phyloP scores from a whole-genome alignment of 2,113 vertebrate species.

The Ceyx melanurus region DNA sequence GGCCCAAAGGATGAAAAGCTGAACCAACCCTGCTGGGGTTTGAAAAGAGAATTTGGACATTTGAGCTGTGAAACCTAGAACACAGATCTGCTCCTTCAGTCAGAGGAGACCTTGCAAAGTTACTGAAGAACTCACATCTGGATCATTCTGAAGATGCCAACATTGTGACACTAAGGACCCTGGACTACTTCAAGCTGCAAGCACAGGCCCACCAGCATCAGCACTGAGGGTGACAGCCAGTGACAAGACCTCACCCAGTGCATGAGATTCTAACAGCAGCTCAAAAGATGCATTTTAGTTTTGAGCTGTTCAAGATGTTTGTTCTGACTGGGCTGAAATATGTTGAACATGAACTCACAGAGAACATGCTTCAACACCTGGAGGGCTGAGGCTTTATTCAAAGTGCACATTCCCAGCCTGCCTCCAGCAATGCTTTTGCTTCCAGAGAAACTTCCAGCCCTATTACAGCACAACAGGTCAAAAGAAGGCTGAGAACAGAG shows the following conservation, averaged over 20 bases:
- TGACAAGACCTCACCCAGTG: rapidly evolving
- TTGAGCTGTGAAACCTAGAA: neutral
- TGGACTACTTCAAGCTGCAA: neutral
- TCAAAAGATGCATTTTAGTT: neutral
- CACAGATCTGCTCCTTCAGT: neutral
- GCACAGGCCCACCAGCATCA: neutral
- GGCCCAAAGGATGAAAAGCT: neutral
- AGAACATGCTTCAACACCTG: rapidly evolving
- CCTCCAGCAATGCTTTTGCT: neutral
- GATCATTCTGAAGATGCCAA: neutral
- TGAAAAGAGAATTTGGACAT: neutral
- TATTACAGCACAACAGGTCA: rapidly evolving
- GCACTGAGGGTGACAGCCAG: neutral
- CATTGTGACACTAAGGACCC: too few relatives aligned
- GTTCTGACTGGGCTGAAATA: neutral
- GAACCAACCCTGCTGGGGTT: rapidly evolving
- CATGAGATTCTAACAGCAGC: rapidly evolving
- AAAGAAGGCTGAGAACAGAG: neutral
- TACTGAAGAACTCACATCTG: neutral
- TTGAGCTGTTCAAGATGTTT: rapidly evolving
- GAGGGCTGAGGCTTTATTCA: neutral
- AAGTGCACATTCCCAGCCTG: rapidly evolving
- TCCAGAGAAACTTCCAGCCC: neutral
- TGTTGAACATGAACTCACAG: rapidly evolving
- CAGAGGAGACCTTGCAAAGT: neutral